These are phyloP conservation scores for Abrostola triplasia DNA, from an alignment of 2,888 invertebrate species.

Conservation along the genomic window DNA sequence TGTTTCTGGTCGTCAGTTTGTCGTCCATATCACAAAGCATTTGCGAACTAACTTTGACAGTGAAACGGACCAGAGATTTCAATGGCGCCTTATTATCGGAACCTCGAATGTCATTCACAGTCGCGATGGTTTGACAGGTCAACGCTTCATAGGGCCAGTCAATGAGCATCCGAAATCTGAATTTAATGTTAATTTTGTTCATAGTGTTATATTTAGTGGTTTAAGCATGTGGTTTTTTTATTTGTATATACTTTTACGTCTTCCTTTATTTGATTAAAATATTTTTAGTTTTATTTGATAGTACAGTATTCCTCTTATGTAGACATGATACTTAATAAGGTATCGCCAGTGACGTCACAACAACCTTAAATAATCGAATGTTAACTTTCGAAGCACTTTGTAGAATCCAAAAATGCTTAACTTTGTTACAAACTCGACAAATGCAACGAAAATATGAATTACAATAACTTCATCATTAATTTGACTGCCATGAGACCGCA, in stretches of 20 bases:
- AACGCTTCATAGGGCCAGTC: conserved; percentile 4
- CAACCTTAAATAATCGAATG: too few species aligned
- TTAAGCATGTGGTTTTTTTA: background rate
- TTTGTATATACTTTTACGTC: background rate
- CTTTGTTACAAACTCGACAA: too few species aligned
- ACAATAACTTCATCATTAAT: conserved; percentile 1
- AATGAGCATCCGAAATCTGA: conserved; percentile 4
- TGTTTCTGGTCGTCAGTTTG: conserved; percentile 10
- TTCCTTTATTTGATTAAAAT: too few species aligned
- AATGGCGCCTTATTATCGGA: conserved; percentile 24
- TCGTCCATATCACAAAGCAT: conserved; percentile 24
- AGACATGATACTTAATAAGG: too few species aligned
- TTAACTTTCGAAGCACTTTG: too few species aligned
- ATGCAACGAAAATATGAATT: background rate
- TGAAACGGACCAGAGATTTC: conserved; percentile 13
- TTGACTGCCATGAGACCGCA: conserved; percentile 2
- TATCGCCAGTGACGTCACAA: too few species aligned
- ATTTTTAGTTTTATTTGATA: too few species aligned
- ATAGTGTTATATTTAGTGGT: background rate
- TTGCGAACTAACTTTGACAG: conserved; percentile 17
- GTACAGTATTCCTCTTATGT: too few species aligned
- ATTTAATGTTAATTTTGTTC: background rate
- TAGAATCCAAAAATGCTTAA: too few species aligned
- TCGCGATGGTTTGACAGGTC: conserved; percentile 8
- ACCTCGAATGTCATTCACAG: conserved; percentile 11